Conservation (phyloP, 2,888 invertebrate genomes). For the Diploptera punctata region DNA sequence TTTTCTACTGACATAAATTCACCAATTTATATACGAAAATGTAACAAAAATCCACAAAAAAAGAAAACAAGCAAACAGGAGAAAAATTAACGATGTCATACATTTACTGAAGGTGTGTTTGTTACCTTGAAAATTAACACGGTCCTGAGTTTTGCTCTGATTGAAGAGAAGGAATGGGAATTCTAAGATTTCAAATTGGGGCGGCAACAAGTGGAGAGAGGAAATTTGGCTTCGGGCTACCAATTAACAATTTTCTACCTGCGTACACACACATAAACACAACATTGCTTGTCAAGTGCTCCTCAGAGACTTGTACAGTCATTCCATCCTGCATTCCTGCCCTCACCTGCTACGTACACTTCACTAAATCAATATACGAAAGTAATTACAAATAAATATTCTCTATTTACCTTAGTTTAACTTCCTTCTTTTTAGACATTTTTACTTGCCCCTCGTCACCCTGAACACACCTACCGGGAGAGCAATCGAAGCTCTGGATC, state of each 20-base stretch:
- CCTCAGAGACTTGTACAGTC: background rate
- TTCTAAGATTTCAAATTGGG: no score
- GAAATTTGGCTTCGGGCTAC: background rate
- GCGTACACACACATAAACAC: no score
- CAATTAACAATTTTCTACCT: constrained; percentile 24
- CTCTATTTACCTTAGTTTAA: no score
- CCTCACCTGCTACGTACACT: no score
- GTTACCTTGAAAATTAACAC: constrained; percentile 10
- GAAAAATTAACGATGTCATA: background rate
- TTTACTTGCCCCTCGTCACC: no score
- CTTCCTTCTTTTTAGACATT: no score
- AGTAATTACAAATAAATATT: no score
- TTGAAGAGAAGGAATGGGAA: background rate
- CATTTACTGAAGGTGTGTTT: background rate
- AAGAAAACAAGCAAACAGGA: no score
- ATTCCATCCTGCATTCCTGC: no score
- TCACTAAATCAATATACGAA: no score
- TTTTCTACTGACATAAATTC: background rate
- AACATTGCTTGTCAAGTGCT: constrained; percentile 1
- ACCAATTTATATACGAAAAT: background rate
- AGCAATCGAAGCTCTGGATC: no score
- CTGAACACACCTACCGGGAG: no score
- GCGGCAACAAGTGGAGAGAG: background rate
- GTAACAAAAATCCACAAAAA: background rate
- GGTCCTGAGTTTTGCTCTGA: background rate